Conservation (phyloP, 2,888 invertebrate species). For the Lepeophtheirus nordmannii region DNA sequence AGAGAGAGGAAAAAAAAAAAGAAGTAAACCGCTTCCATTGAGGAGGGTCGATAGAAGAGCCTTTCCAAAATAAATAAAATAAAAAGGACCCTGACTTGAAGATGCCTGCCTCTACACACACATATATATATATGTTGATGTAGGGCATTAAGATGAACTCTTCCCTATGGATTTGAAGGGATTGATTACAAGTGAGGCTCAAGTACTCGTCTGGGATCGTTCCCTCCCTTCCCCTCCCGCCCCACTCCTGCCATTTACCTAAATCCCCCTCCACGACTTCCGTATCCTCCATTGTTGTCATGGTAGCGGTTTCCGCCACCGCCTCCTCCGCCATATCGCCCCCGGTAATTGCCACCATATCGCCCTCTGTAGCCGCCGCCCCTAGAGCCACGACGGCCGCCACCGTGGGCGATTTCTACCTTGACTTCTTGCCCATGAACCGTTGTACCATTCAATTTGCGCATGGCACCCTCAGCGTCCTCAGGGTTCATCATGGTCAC, state of each 20-base stretch:
- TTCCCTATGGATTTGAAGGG: too few species aligned
- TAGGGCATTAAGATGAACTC: too few species aligned
- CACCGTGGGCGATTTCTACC: slow-evolving; percentile 14
- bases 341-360: neutral
- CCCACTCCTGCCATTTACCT: neutral
- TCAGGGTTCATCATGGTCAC: slow-evolving; percentile 12
- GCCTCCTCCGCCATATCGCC: neutral
- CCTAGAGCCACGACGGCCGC: slow-evolving; percentile 4
- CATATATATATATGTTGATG: too few species aligned
- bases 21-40: too few species aligned
- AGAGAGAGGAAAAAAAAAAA: too few species aligned
- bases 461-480: slow-evolving; percentile 12
- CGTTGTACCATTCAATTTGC: slow-evolving; percentile 5
- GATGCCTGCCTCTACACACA: too few species aligned
- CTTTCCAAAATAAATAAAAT: too few species aligned
- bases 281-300: neutral
- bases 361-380: neutral
- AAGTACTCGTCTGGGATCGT: neutral
- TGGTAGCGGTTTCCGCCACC: neutral
- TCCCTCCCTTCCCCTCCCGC: slow-evolving; percentile 1
- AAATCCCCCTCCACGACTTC: too few species aligned
- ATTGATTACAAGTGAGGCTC: too few species aligned
- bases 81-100: too few species aligned
- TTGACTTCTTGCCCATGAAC: slow-evolving; percentile 17
- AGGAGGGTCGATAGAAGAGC: too few species aligned